phyloP scores from a whole-genome alignment of 2,797 vertebrate genomes.

The Peromyscus eremicus region DNA sequence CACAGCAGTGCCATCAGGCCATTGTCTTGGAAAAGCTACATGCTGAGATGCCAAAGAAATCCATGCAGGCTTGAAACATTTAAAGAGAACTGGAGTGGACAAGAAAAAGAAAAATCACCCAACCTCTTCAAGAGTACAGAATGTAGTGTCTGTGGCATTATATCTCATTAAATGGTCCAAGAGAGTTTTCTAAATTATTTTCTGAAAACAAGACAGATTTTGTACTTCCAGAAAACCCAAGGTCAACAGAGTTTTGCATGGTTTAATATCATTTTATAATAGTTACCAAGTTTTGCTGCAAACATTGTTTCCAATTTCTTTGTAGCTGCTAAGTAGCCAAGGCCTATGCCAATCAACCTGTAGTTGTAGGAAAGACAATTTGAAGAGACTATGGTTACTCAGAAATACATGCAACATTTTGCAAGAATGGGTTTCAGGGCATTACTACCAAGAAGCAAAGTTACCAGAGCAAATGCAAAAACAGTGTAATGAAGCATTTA shows the following conservation, averaged over 20 bases:
- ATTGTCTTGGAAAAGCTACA: constrained; percentile 60
- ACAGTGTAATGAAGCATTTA: constrained; percentile 67
- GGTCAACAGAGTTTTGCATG: constrained; percentile 57
- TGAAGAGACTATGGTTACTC: constrained; percentile 42
- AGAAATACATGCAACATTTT: constrained; percentile 71
- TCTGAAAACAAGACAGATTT: constrained; percentile 76
- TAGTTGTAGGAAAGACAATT: constrained; percentile 56
- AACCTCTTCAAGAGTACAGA: constrained; percentile 68
- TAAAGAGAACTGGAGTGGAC: constrained; percentile 65
- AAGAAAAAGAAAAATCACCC: constrained; percentile 55
- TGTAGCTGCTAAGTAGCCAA: constrained; percentile 68
- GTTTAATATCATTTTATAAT: constrained; percentile 61
- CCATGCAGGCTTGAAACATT: constrained; percentile 67
- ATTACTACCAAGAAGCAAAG: constrained; percentile 19
- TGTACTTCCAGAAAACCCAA: constrained; percentile 73
- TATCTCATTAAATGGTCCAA: constrained; percentile 63
- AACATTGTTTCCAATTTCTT: constrained; percentile 78
- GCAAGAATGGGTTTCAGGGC: constrained; percentile 49
- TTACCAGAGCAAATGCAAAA: constrained; percentile 56
- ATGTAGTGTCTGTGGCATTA: constrained; percentile 56
- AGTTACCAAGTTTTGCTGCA: constrained; percentile 67
- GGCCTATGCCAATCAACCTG: constrained; percentile 60
- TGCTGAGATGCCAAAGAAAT: constrained; percentile 71
- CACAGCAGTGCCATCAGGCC: constrained; percentile 75
- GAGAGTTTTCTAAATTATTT: constrained; percentile 72